Percentiles rank a stretch among this genome's conserved stretches.
These are phyloP conservation scores for Colaptes auratus DNA, from an alignment of 2,113 vertebrate genomes.

Conservation along the genomic window DNA sequence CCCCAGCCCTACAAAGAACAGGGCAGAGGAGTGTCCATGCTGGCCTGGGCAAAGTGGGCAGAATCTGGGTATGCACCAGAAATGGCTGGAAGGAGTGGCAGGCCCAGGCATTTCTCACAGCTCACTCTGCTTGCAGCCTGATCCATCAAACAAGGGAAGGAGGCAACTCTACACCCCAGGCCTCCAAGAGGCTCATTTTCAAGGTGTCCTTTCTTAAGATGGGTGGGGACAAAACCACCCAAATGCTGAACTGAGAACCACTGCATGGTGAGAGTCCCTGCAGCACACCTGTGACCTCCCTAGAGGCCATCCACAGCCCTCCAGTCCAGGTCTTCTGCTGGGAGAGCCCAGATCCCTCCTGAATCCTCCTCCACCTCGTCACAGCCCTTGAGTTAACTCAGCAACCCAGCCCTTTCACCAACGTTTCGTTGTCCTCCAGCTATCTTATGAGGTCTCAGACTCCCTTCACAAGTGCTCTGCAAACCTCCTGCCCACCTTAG, in stretches of 20 bases:
- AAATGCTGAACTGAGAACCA: background rate
- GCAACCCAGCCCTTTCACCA: background rate
- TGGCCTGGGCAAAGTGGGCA: background rate
- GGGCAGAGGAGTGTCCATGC: background rate
- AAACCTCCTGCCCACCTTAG: background rate
- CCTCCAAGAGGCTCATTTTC: background rate
- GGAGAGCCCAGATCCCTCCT: background rate
- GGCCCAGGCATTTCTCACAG: background rate
- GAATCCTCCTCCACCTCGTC: background rate
- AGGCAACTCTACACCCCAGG: background rate
- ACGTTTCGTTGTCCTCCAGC: rapidly evolving
- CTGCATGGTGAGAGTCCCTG: rapidly evolving
- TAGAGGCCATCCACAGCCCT: background rate
- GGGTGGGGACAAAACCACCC: background rate
- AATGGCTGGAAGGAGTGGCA: background rate
- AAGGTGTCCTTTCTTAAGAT: background rate
- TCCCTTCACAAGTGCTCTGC: background rate
- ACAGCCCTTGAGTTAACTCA: rapidly evolving
- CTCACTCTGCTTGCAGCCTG: background rate
- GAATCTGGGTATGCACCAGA: background rate
- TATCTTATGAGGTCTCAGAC: background rate
- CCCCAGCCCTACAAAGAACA: background rate
- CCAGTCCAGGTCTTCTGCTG: background rate
- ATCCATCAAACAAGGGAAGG: background rate
- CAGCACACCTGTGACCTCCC: background rate